Evolutionary conservation across 2,888 invertebrate genomes (phyloP).

Genomic region (Drosophila neoperkinsi): DNA sequence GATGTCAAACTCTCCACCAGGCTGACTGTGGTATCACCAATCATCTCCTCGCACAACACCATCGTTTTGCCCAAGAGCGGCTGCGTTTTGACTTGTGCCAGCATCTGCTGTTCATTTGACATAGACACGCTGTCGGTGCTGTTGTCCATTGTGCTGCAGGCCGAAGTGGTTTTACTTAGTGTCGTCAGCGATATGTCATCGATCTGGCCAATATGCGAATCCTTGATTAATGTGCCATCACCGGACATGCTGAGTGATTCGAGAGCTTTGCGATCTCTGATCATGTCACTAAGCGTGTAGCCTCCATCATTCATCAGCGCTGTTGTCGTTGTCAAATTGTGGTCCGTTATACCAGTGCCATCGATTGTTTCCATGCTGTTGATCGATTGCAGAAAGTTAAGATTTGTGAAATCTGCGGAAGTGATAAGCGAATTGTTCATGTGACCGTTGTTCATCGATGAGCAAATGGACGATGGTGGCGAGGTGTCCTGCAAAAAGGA

Average conservation of each 20-base stretch:
- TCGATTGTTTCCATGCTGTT: slow-evolving; percentile 63
- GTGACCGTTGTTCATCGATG: slow-evolving; percentile 81
- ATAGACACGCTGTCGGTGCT: slow-evolving; percentile 82
- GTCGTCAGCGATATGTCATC: slow-evolving; percentile 82
- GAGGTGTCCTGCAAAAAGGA: slow-evolving; percentile 84
- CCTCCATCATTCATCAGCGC: slow-evolving; percentile 14
- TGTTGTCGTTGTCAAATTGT: slow-evolving; percentile 42
- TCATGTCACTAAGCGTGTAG: slow-evolving; percentile 83
- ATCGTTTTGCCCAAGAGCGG: slow-evolving; percentile 47
- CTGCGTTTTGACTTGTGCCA: background rate
- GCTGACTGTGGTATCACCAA: slow-evolving; percentile 82
- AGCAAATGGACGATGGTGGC: slow-evolving; percentile 84
- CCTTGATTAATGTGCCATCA: slow-evolving; percentile 83
- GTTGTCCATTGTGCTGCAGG: slow-evolving; percentile 84
- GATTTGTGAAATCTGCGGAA: slow-evolving; percentile 84
- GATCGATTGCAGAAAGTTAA: slow-evolving; percentile 83
- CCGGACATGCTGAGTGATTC: slow-evolving; percentile 83
- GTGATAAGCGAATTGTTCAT: slow-evolving; percentile 84
- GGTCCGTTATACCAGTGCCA: slow-evolving; percentile 22
- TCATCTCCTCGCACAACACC: slow-evolving; percentile 80
- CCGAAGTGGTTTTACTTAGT: slow-evolving; percentile 83
- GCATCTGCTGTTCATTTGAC: slow-evolving; percentile 34
- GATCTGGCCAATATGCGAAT: slow-evolving; percentile 84
- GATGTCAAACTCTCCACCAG: slow-evolving; percentile 75
- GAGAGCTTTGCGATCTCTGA: slow-evolving; percentile 82